Conservation (phyloP, 2,113 vertebrate species). For the Noturus placidus region DNA sequence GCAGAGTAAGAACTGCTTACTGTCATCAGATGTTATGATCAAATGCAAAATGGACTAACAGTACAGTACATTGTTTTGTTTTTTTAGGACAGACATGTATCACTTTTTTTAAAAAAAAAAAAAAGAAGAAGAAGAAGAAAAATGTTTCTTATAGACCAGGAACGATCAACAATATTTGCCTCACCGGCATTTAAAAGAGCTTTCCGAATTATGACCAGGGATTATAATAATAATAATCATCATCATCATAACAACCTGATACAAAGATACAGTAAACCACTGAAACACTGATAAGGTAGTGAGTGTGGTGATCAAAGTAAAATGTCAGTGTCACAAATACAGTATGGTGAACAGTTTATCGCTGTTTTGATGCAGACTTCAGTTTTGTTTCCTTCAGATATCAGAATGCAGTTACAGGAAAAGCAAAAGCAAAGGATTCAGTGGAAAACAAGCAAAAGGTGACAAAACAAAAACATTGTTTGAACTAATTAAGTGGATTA, state of each 20-base stretch:
- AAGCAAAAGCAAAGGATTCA: conserved; percentile 49
- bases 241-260: background rate
- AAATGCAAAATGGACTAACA: background rate
- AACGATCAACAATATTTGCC: background rate
- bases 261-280: background rate
- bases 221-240: background rate
- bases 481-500: background rate
- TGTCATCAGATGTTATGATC: background rate
- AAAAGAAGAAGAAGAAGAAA: too few species aligned
- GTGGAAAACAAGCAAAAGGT: conserved; percentile 66
- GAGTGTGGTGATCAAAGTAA: background rate
- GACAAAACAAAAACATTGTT: background rate
- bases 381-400: conserved; percentile 66
- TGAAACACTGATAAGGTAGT: background rate
- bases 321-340: background rate
- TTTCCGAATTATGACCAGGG: background rate
- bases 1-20: conserved; percentile 65
- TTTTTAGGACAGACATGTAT: background rate
- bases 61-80: too few species aligned
- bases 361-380: background rate
- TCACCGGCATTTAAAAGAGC: background rate
- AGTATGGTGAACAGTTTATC: background rate
- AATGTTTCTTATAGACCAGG: background rate
- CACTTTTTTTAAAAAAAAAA: background rate
- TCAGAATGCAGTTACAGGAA: conserved; percentile 62